These are phyloP conservation scores for Epizoanthus illoricatus DNA, from an alignment of 92 coral and sea anemone genomes.

Conservation along the genomic window DNA sequence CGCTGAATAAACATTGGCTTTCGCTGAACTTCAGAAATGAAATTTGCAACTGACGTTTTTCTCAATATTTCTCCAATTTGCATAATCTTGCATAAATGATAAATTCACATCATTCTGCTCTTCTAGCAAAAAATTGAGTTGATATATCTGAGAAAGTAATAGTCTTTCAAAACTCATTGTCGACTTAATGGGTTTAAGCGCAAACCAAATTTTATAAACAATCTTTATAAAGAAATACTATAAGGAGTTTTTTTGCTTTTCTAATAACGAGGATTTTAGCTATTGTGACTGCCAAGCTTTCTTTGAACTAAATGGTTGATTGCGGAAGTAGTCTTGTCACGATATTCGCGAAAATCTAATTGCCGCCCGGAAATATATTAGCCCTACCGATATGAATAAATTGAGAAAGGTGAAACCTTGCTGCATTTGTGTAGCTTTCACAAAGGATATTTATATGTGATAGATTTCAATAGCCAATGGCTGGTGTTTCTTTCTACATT, in stretches of 20 bases:
- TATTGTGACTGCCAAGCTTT: not conserved
- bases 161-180: not conserved
- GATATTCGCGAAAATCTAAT: not conserved
- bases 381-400: not conserved
- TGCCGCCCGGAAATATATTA: constrained; percentile 20
- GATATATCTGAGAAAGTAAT: not conserved
- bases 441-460: not conserved
- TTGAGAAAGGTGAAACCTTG: not conserved
- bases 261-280: not conserved
- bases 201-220: not conserved
- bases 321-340: not conserved
- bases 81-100: constrained; percentile 6
- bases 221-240: not conserved
- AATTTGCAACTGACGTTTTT: constrained; percentile 7
- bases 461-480: not conserved
- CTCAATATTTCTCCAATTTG: not conserved
- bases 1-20: constrained; percentile 24
- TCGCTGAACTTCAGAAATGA: constrained; percentile 8
- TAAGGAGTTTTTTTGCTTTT: not conserved
- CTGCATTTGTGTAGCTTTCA: not conserved
- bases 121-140: not conserved
- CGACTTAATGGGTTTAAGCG: not conserved
- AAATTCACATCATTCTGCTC: not conserved
- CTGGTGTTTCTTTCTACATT: not conserved
- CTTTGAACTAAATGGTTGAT: constrained; percentile 3